Conservation (phyloP, 2,113 vertebrate genomes). For the Dromaius novaehollandiae region DNA sequence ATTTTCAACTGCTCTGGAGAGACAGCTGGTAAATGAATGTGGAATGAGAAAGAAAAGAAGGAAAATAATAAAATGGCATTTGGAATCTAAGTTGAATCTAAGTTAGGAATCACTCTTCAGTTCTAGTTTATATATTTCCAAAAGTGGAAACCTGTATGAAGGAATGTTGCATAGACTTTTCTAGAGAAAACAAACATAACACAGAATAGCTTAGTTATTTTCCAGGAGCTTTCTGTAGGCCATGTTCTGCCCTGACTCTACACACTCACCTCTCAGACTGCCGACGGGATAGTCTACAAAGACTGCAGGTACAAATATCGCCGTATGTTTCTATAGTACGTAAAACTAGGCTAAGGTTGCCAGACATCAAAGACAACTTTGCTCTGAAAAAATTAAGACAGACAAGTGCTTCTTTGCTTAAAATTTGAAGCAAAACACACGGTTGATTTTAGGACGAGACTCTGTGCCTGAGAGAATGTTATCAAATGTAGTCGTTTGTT, state of each 20-base stretch:
- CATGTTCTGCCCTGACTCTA: background rate
- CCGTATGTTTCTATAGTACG: background rate
- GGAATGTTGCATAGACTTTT: background rate
- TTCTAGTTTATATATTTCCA: background rate
- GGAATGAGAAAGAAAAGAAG: background rate
- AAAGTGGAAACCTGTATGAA: background rate
- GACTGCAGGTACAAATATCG: background rate
- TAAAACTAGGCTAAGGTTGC: background rate
- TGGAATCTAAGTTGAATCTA: background rate
- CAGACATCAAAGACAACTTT: background rate
- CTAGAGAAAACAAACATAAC: background rate
- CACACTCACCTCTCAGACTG: background rate
- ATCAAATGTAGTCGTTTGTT: background rate
- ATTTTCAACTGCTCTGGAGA: background rate
- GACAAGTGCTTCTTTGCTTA: slow-evolving; percentile 15
- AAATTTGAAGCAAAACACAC: slow-evolving; percentile 17
- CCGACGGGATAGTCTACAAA: background rate
- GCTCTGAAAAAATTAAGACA: slow-evolving; percentile 8
- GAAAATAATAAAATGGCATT: background rate
- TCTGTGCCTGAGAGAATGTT: background rate
- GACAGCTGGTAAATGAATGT: background rate
- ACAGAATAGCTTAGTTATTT: background rate
- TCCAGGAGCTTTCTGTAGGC: background rate
- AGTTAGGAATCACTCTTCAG: background rate
- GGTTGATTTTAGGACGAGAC: background rate